Conservation (phyloP, 1,140 invertebrate species). For the Berghia stephanieae region DNA sequence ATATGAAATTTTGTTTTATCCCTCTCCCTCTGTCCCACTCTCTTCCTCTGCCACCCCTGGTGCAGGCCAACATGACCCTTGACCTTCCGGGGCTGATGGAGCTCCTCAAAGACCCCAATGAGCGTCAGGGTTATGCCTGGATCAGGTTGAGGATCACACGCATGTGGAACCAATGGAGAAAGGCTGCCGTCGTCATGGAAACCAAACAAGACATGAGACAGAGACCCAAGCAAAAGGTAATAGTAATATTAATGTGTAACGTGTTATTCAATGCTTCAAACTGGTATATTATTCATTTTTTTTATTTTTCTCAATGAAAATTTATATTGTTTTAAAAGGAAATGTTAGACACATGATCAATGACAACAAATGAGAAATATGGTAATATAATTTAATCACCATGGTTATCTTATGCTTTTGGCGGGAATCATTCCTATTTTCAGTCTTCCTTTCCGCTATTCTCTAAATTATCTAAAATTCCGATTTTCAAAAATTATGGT, state of each 20-base stretch:
- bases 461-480: too few relatives aligned
- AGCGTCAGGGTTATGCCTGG: constrained; percentile 64
- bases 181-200: constrained; percentile 49
- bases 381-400: too few relatives aligned
- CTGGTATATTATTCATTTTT: too few relatives aligned
- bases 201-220: constrained; percentile 52
- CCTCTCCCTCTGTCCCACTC: neutral
- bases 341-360: too few relatives aligned
- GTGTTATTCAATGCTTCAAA: too few relatives aligned
- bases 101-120: constrained; percentile 60
- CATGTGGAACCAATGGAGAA: constrained; percentile 64
- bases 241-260: neutral
- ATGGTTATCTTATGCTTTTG: too few relatives aligned
- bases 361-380: too few relatives aligned
- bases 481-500: too few relatives aligned
- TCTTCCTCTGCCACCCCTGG: constrained; percentile 21
- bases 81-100: constrained; percentile 59
- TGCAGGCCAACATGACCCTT: constrained; percentile 40
- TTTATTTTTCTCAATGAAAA: too few relatives aligned
- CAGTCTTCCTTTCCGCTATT: too few relatives aligned
- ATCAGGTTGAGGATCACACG: constrained; percentile 63
- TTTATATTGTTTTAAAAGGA: too few relatives aligned
- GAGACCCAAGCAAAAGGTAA: constrained; percentile 55
- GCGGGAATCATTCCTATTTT: too few relatives aligned
- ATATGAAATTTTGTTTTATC: neutral